These are phyloP conservation scores for Drosophila kohkoa DNA, from an alignment of 1,140 invertebrate genomes.

Conservation along the genomic window DNA sequence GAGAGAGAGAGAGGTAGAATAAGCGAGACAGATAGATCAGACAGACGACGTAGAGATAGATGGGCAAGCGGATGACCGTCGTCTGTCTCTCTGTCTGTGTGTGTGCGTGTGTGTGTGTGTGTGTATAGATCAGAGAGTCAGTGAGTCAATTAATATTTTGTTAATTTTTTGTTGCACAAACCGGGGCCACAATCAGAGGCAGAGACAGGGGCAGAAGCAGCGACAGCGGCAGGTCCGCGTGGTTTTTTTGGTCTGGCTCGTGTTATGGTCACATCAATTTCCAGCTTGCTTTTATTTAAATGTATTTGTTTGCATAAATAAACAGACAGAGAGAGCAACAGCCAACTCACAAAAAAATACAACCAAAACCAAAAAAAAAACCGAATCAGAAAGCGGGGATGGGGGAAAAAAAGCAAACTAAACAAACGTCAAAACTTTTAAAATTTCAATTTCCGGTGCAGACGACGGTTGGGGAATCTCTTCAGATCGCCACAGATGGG, in stretches of 20 bases:
- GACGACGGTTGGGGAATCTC: constrained; percentile 33
- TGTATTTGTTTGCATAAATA: constrained; percentile 77
- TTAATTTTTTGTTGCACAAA: constrained; percentile 30
- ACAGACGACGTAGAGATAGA: constrained; percentile 20
- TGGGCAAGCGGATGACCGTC: constrained; percentile 14
- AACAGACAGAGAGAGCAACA: constrained; percentile 27
- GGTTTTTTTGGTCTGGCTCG: constrained; percentile 45
- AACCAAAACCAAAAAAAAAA: constrained; percentile 14
- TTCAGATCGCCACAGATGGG: constrained; percentile 29
- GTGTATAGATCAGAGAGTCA: constrained; percentile 56
- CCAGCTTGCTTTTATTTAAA: constrained; percentile 59
- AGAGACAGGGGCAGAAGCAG: neutral
- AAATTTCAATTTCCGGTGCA: constrained; percentile 81
- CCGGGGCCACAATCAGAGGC: neutral
- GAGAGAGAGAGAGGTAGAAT: constrained; percentile 24
- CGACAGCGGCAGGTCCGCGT: neutral
- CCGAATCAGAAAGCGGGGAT: too few relatives aligned
- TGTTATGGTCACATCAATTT: constrained; percentile 63
- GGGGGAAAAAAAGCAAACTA: constrained; percentile 43
- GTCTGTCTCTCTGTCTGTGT: constrained; percentile 11
- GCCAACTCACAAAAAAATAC: constrained; percentile 12
- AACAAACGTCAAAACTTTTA: constrained; percentile 82
- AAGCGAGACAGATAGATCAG: constrained; percentile 9
- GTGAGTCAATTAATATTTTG: constrained; percentile 75
- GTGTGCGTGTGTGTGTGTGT: constrained; percentile 12